Evolutionary conservation across 1,140 invertebrate species (phyloP).

Genomic region (Drosophila parvula): DNA sequence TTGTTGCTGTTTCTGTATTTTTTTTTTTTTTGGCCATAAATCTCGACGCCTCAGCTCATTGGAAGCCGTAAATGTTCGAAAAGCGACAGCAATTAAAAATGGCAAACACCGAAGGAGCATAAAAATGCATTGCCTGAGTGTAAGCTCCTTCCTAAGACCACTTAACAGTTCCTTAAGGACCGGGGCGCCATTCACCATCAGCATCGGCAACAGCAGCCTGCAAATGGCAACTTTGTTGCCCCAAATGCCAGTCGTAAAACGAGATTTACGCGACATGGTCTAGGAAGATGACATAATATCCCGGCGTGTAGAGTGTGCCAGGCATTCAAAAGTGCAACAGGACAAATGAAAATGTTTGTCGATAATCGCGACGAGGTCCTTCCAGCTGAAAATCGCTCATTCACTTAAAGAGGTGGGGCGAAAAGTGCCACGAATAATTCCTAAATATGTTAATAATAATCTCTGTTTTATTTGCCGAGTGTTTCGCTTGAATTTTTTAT

Average conservation of each 20-base stretch:
- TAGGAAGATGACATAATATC: conserved; percentile 55
- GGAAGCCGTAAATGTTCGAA: conserved; percentile 74
- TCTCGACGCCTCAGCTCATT: conserved; percentile 76
- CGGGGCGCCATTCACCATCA: conserved; percentile 14
- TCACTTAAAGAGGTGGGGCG: neutral
- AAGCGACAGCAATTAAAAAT: conserved; percentile 78
- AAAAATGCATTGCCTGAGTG: conserved; percentile 45
- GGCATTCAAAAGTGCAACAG: conserved; percentile 39
- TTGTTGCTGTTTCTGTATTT: neutral
- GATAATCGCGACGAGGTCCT: neutral
- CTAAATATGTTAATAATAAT: neutral
- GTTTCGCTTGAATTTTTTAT: too few relatives aligned
- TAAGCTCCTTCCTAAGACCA: conserved; percentile 40
- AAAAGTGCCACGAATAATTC: neutral
- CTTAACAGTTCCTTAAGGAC: conserved; percentile 54
- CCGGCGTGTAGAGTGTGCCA: conserved; percentile 7
- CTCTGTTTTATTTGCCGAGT: neutral
- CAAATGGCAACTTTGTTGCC: conserved; percentile 36
- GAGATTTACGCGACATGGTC: conserved; percentile 44
- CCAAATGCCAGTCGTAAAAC: conserved; percentile 41
- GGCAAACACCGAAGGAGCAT: conserved; percentile 68
- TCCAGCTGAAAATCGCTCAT: neutral
- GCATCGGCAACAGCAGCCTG: neutral
- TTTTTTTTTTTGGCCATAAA: conserved; percentile 52
- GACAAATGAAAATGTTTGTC: conserved; percentile 7